Percentiles rank a stretch among this genome's conserved stretches.
Evolutionary conservation across 1,140 invertebrate genomes (phyloP).

Genomic region (Aplysia californica): DNA sequence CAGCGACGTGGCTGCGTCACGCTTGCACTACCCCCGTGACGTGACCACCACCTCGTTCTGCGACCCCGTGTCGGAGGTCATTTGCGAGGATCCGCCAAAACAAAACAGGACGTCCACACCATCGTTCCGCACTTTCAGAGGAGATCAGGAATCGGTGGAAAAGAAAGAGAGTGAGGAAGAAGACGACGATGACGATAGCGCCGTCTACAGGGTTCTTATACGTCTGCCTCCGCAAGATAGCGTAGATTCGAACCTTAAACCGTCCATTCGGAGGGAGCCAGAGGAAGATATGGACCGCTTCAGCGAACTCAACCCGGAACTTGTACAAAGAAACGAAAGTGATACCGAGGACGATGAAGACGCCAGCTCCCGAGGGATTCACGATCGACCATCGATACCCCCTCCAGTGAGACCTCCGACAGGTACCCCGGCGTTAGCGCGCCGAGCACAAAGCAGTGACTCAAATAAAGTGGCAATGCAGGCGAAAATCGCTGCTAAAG

Average conservation of each 20-base stretch:
- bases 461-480: slow-evolving; percentile 54
- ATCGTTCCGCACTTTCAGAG: too few relatives aligned
- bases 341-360: slow-evolving; percentile 35
- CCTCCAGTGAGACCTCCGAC: slow-evolving; percentile 37
- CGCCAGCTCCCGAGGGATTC: background rate
- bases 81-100: slow-evolving; percentile 12
- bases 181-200: slow-evolving; percentile 28
- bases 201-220: slow-evolving; percentile 91
- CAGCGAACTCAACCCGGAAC: slow-evolving; percentile 28
- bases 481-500: slow-evolving; percentile 53
- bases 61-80: slow-evolving; percentile 35
- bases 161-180: slow-evolving; percentile 14
- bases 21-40: too few relatives aligned
- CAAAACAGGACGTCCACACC: too few relatives aligned
- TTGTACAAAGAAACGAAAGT: slow-evolving; percentile 28
- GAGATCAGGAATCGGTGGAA: too few relatives aligned
- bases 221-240: slow-evolving; percentile 75
- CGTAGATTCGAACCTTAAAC: slow-evolving; percentile 25
- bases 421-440: slow-evolving; percentile 57
- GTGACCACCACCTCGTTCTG: slow-evolving; percentile 44
- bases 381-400: background rate
- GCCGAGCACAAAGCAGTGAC: slow-evolving; percentile 50
- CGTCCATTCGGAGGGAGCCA: slow-evolving; percentile 42
- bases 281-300: slow-evolving; percentile 40
- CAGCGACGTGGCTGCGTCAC: background rate